A percentile compares a stretch with the other conserved stretches of the same genome.
Evolutionary conservation across 2,888 invertebrate species (phyloP).

Genomic region (Nemotelus pantherinus): DNA sequence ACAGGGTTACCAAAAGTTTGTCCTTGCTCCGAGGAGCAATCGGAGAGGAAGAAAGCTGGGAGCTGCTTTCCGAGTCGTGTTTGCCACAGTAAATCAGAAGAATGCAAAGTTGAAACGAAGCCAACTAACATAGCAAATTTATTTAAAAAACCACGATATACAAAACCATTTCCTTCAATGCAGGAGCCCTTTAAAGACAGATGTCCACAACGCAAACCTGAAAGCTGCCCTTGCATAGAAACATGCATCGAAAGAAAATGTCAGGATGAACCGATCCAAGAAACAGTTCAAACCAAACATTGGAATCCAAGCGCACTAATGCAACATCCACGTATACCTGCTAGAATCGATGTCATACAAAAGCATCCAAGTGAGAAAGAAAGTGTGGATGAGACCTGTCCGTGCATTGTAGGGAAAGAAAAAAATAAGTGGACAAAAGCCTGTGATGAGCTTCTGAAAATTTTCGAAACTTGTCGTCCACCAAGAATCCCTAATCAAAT

Average conservation of each 20-base stretch:
- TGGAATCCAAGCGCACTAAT: background rate
- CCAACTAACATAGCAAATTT: background rate
- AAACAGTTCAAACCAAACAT: constrained; percentile 9
- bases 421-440: background rate
- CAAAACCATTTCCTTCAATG: background rate
- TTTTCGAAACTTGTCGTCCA: background rate
- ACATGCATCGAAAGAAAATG: too few species aligned
- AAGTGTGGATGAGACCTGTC: background rate
- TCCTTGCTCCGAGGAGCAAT: background rate
- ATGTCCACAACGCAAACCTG: background rate
- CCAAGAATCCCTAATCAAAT: background rate
- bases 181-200: background rate
- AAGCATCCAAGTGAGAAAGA: background rate
- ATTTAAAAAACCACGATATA: background rate
- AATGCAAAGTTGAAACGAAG: background rate
- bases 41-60: background rate
- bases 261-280: background rate
- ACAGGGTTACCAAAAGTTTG: background rate
- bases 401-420: background rate
- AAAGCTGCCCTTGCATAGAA: too few species aligned
- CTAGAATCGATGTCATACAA: background rate
- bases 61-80: background rate
- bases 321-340: constrained; percentile 18
- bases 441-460: background rate
- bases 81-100: background rate